A percentile compares a stretch with the other conserved stretches of the same genome.
These are phyloP conservation scores for Eristalis pertinax DNA, from an alignment of 2,888 invertebrate species.

Conservation along the genomic window DNA sequence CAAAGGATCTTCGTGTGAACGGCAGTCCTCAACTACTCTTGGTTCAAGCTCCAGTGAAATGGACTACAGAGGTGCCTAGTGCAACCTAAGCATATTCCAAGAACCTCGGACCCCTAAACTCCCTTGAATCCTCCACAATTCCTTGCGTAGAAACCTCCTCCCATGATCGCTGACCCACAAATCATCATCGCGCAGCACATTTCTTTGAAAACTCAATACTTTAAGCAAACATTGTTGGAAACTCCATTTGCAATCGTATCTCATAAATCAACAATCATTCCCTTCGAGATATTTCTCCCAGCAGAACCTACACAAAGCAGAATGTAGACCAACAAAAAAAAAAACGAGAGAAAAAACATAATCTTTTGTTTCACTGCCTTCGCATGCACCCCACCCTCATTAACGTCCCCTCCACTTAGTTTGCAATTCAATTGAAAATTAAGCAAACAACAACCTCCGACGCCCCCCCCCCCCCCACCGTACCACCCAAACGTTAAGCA, in stretches of 20 bases:
- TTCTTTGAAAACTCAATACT: conserved; percentile 5
- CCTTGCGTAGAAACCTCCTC: no score
- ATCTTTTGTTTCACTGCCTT: conserved; percentile 30
- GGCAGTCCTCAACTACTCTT: no score
- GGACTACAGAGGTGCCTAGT: no score
- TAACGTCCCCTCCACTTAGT: conserved; percentile 11
- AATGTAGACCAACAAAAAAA: not conserved
- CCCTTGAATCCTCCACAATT: no score
- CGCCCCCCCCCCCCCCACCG: not conserved
- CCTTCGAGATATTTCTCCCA: conserved; percentile 1
- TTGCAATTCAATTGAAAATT: conserved; percentile 63
- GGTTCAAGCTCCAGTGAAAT: no score
- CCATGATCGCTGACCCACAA: not conserved
- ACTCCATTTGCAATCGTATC: conserved; percentile 23
- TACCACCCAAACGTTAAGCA: conserved; percentile 8
- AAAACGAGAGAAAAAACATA: not conserved
- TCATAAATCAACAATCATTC: conserved; percentile 47
- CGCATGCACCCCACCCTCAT: not conserved
- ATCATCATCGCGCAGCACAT: not conserved
- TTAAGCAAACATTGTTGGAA: conserved; percentile 11
- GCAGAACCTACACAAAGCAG: not conserved
- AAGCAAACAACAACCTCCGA: conserved; percentile 46
- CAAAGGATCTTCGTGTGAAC: no score
- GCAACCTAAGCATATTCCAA: no score
- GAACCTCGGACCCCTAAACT: no score